phyloP scores from a whole-genome alignment of 1,140 invertebrate species.

The Tetragonula clypearis region DNA sequence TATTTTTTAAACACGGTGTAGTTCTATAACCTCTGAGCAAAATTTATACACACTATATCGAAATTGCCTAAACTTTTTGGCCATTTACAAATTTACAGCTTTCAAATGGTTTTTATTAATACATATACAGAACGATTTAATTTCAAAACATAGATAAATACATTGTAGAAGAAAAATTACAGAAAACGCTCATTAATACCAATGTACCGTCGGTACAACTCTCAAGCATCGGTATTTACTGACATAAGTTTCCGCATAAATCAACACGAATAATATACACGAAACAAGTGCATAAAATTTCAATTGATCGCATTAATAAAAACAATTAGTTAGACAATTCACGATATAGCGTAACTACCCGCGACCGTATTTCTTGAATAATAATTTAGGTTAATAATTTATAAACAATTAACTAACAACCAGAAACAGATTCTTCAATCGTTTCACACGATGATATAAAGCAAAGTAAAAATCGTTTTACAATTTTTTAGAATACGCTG shows the following conservation, averaged over 20 bases:
- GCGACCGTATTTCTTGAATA: slow-evolving; percentile 13
- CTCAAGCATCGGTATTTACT: background rate
- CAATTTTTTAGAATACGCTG: background rate
- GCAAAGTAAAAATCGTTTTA: background rate
- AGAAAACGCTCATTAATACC: background rate
- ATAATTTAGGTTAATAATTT: slow-evolving; percentile 49
- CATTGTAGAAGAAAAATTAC: background rate
- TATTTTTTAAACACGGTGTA: slow-evolving; percentile 19
- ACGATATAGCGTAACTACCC: background rate
- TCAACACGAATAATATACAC: background rate
- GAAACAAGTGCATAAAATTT: background rate
- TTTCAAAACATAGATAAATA: background rate
- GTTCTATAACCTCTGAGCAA: slow-evolving; percentile 49
- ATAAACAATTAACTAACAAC: slow-evolving; percentile 19
- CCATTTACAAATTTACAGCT: background rate
- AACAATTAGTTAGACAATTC: slow-evolving; percentile 8
- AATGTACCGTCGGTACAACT: background rate
- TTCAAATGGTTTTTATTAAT: background rate
- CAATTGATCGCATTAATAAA: background rate
- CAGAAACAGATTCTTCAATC: background rate
- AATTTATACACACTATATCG: slow-evolving; percentile 43
- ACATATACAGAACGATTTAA: background rate
- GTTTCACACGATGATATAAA: background rate
- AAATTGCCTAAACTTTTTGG: slow-evolving; percentile 6
- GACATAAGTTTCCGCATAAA: background rate